Conservation (phyloP, 64 coral and sea anemone species). For the Dendronephthya gigantea region DNA sequence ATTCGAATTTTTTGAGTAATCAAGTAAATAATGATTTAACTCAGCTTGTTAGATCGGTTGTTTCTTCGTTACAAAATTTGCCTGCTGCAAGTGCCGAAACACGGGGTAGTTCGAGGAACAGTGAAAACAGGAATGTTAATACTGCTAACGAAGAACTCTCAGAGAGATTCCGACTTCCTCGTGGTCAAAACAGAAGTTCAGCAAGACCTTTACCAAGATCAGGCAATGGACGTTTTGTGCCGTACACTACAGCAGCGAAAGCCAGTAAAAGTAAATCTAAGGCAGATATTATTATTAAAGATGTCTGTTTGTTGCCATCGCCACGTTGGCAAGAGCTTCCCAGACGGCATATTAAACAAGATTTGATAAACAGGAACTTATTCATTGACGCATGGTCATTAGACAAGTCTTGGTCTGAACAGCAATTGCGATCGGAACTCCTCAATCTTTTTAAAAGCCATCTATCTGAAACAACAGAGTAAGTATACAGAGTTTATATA, state of each 20-base stretch:
- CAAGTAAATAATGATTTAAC: too few species aligned
- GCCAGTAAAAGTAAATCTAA: neutral
- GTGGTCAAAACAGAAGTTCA: neutral
- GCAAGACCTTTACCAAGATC: neutral
- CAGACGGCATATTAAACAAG: neutral
- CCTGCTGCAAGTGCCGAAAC: neutral
- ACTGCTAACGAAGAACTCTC: neutral
- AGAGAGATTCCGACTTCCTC: neutral
- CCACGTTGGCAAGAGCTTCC: neutral
- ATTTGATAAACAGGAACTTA: neutral
- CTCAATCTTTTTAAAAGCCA: neutral
- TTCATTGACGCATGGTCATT: neutral
- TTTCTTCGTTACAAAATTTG: too few species aligned
- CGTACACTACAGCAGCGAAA: neutral
- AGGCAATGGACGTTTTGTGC: neutral
- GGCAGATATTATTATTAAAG: neutral
- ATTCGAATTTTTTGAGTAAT: too few species aligned
- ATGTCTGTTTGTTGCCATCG: neutral
- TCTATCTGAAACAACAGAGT: neutral
- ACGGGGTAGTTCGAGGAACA: neutral
- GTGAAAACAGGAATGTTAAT: neutral
- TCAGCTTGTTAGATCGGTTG: too few species aligned
- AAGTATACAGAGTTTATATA: too few species aligned
- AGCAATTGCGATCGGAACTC: neutral
- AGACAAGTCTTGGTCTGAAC: slow-evolving; percentile 12